These are phyloP conservation scores for Drosophila asahinai DNA, from an alignment of 1,140 invertebrate species.

Conservation along the genomic window DNA sequence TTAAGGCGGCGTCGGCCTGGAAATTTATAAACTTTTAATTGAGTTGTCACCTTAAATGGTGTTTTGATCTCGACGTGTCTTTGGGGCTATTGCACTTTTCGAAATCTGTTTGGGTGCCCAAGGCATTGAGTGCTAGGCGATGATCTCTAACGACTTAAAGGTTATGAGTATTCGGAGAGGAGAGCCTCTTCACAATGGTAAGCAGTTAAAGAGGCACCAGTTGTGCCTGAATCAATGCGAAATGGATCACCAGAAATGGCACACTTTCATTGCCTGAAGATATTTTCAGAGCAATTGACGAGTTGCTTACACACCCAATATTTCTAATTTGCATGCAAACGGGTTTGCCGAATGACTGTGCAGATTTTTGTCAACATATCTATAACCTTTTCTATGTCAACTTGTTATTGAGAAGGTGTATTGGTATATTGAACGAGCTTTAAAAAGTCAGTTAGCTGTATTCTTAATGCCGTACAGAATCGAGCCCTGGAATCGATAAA, in stretches of 20 bases:
- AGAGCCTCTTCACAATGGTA: neutral
- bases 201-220: neutral
- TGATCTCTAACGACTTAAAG: neutral
- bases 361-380: slow-evolving; percentile 12
- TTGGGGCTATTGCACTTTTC: slow-evolving; percentile 38
- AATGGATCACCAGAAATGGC: slow-evolving; percentile 16
- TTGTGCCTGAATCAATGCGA: slow-evolving; percentile 1
- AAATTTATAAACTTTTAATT: slow-evolving; percentile 60
- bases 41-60: slow-evolving; percentile 56
- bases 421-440: neutral
- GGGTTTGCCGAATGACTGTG: slow-evolving; percentile 18
- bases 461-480: too few species aligned
- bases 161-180: neutral
- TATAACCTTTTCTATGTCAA: slow-evolving; percentile 18
- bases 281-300: slow-evolving; percentile 28
- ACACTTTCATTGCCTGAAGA: slow-evolving; percentile 60
- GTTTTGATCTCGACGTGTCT: slow-evolving; percentile 16
- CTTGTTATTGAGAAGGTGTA: neutral
- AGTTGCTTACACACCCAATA: slow-evolving; percentile 16
- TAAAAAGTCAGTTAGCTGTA: too few species aligned
- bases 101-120: slow-evolving; percentile 11
- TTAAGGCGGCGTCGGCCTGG: slow-evolving; percentile 2
- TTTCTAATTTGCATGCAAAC: slow-evolving; percentile 31
- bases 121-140: slow-evolving; percentile 1
- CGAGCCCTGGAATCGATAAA: too few species aligned